These are phyloP conservation scores for Hesperia comma DNA, from an alignment of 2,888 invertebrate species.

Conservation along the genomic window DNA sequence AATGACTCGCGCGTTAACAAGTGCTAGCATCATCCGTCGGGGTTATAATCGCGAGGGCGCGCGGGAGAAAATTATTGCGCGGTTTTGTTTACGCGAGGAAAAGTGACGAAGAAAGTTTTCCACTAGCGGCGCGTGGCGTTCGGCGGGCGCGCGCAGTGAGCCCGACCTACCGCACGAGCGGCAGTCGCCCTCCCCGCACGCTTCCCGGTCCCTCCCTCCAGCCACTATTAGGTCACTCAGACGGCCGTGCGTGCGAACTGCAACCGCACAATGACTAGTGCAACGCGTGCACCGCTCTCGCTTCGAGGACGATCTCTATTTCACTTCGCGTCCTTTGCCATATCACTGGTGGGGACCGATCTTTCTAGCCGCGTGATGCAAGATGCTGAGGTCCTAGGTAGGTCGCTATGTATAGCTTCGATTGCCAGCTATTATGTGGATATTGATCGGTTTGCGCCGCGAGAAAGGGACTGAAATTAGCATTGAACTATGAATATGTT, in stretches of 20 bases:
- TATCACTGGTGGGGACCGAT: slow-evolving; percentile 82
- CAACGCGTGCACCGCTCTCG: slow-evolving; percentile 83
- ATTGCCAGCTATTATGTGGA: slow-evolving; percentile 56
- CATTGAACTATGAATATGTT: slow-evolving; percentile 9
- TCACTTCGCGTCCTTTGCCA: slow-evolving; percentile 82
- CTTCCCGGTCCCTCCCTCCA: slow-evolving; percentile 83
- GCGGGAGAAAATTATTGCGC: slow-evolving; percentile 66
- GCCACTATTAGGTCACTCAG: slow-evolving; percentile 82
- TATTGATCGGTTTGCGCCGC: slow-evolving; percentile 37
- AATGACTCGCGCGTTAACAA: slow-evolving; percentile 38
- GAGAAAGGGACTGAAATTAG: slow-evolving; percentile 11
- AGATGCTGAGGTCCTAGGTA: slow-evolving; percentile 69
- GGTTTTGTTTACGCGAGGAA: slow-evolving; percentile 78
- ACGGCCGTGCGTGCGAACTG: slow-evolving; percentile 81
- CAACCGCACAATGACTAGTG: slow-evolving; percentile 82
- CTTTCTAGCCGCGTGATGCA: slow-evolving; percentile 82
- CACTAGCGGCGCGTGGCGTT: slow-evolving; percentile 66
- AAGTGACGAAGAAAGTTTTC: slow-evolving; percentile 82
- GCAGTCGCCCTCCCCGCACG: slow-evolving; percentile 69
- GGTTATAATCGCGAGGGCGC: slow-evolving; percentile 45
- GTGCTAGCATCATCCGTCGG: slow-evolving; percentile 32
- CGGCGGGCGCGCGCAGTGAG: slow-evolving; percentile 79
- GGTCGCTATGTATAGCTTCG: slow-evolving; percentile 59
- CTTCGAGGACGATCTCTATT: slow-evolving; percentile 84
- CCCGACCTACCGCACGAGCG: slow-evolving; percentile 82